Evolutionary conservation across 2,113 vertebrate species (phyloP).

Genomic region (Mesembrinibis cayennensis): DNA sequence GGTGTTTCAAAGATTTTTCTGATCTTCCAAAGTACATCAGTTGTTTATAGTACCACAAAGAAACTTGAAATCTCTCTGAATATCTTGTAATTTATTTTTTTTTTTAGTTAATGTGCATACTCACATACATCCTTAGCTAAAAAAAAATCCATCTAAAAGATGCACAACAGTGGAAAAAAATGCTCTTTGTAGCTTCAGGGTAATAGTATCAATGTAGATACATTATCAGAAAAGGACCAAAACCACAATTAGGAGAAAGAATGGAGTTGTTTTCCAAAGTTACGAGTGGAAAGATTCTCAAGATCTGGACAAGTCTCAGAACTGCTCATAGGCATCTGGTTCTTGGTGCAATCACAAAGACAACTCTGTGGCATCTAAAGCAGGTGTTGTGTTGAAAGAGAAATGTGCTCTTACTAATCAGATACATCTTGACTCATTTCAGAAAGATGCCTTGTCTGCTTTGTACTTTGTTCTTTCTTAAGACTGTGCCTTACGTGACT

Average conservation of each 20-base stretch:
- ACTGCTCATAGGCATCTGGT: background rate
- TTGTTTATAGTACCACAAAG: background rate
- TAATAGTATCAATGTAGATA: background rate
- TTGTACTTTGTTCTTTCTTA: background rate
- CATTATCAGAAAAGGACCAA: background rate
- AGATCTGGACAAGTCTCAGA: background rate
- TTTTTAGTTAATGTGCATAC: background rate
- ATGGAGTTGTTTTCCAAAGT: background rate
- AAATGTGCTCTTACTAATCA: background rate
- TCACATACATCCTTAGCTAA: background rate
- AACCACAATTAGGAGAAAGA: background rate
- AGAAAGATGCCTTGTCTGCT: background rate
- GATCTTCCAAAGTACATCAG: background rate
- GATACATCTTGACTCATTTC: background rate
- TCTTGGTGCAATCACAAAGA: background rate
- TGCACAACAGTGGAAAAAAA: background rate
- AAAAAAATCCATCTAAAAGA: background rate
- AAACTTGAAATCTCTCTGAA: background rate
- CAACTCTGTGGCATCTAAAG: background rate
- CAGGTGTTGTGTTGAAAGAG: background rate
- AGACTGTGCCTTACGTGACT: background rate
- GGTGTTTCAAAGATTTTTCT: conserved; percentile 8
- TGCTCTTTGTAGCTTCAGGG: background rate
- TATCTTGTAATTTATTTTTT: background rate
- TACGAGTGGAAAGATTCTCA: background rate